These are phyloP conservation scores for Tyrophagus putrescentiae DNA, from an alignment of 1,140 invertebrate genomes.

Conservation along the genomic window DNA sequence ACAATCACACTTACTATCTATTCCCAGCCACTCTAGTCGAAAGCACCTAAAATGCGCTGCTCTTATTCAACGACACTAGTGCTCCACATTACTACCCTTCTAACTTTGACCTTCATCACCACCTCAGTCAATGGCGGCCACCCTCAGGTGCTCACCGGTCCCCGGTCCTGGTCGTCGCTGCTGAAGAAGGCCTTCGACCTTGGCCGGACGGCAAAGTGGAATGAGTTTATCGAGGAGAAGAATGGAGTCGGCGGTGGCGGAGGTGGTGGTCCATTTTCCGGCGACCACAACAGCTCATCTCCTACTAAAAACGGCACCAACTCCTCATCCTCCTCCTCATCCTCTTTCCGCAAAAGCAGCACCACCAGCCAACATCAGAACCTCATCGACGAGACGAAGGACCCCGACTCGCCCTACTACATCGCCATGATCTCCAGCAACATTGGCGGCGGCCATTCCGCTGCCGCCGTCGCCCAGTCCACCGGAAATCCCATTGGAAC, in stretches of 20 bases:
- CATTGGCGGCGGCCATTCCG: background rate
- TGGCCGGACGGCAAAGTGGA: constrained; percentile 4
- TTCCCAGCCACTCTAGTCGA: too few relatives aligned
- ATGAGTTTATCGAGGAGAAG: constrained; percentile 15
- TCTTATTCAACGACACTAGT: too few relatives aligned
- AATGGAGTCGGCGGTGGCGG: background rate
- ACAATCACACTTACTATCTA: too few relatives aligned
- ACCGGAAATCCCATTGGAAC: too few relatives aligned
- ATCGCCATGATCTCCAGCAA: constrained; percentile 14
- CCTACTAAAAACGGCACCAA: too few relatives aligned
- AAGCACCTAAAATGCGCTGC: too few relatives aligned
- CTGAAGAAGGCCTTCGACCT: background rate
- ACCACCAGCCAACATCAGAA: background rate
- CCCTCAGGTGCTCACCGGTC: background rate
- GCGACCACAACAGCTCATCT: background rate
- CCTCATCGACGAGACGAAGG: constrained; percentile 10
- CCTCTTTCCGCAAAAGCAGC: background rate
- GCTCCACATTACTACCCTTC: too few relatives aligned
- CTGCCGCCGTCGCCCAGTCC: background rate
- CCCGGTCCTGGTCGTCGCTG: constrained; percentile 4
- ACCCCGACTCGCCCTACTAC: constrained; percentile 9
- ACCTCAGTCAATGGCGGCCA: too few relatives aligned
- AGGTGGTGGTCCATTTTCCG: background rate
- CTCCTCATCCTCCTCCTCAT: background rate
- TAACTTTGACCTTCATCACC: too few relatives aligned